Base-by-base conservation (phyloP, 37 sponge, comb jelly and placozoan genomes). In the Lycopodina hypogea region DNA sequence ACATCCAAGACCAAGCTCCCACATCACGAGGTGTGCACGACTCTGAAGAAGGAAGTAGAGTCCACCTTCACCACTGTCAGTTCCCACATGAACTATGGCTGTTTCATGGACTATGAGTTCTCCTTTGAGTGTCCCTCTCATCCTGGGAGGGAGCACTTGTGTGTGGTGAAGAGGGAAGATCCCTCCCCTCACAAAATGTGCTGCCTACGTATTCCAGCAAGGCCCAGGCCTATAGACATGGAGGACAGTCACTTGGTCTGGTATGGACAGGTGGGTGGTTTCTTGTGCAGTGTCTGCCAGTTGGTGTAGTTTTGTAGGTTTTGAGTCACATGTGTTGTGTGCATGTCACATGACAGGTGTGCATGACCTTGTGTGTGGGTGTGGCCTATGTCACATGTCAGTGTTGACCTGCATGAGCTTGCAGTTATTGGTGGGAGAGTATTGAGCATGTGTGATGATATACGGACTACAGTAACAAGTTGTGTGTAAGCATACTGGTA, bases 51-150 rank as follows among this genome's bases (percentile, higher is more conserved):
- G n/a, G 59, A 58, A 26, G 59, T 58, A 4, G 59, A 58, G 21
- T 24, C 26, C 26, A 58, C 59, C 23, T 24, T 58, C 26, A 58
- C 6, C 17, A 14, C 9, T 18, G 59, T 58, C 59, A 58, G 26
- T 24, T 6, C 9, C 26, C 9, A 24, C 26, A 58, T 58, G 9
- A 58, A 58, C 59, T 58, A 58, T 14, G 59, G 26, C 59, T 58
- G 3, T 14, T 18, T 24, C 26, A 24, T 58, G 59, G 26, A 58
- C 59, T 58, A 58, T 19, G 17, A 58, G 14, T 24, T 58, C 59
- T 58, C 59, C 59, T 58, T 58, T 58, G 59, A 58, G 59, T 58
- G 59, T 58, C 59, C 59, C 59, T 58, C 59, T 58, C 59, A 58
- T 19, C 59, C 59, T 58, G 59, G 59, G 26, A 58, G 59, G 14